Evolutionary conservation across 2,888 invertebrate genomes (phyloP), one percentile per base, ranked within the genome.

Genomic region (Erebia epiphron): DNA sequence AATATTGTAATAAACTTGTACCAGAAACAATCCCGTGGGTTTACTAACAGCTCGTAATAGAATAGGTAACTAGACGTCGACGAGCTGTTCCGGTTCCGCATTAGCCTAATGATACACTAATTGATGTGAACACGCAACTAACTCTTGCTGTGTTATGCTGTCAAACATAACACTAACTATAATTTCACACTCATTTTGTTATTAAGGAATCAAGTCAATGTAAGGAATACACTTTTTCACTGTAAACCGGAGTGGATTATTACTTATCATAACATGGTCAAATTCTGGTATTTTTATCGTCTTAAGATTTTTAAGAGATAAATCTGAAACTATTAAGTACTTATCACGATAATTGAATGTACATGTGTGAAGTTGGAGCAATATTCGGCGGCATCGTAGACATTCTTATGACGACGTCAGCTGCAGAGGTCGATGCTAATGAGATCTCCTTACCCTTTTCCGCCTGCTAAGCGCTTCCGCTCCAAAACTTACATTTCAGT

Each of bases 71-170:
- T 65, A 63, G 68, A 74, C 43, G 71, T 70, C 63, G 75, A 66
- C 70, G 67, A 67, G 41, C 52, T 68, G 74, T 75, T 77, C 74
- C 76, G 74, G 73, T 77, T 76, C 73, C 74, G 75, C 70, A 63
- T 68, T 60, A 62, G 70, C 60, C 70, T 70, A 71, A 77, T 67
- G 63, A 73, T 65, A 62, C 74, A 71, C 73, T 86, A 85, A 86
- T 86, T 78, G 77, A 81, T 81, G 77, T 77, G 76, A 77, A 68
- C 84, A 84, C 81, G 82, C 83, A 77, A 70, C 66, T 49, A 76
- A 70, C 67, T 56, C 68, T 71, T 79, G 83, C 84, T 76, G 84
- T 81, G 82, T 78, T 70, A 71, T 75, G 75, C 69, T 82, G 81
- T 79, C 79, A 80, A 79, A 79, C 76, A 76, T 77, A 75, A 80